Conservation (phyloP, 2,888 invertebrate genomes). For the Lasioglossum oenotherae region DNA sequence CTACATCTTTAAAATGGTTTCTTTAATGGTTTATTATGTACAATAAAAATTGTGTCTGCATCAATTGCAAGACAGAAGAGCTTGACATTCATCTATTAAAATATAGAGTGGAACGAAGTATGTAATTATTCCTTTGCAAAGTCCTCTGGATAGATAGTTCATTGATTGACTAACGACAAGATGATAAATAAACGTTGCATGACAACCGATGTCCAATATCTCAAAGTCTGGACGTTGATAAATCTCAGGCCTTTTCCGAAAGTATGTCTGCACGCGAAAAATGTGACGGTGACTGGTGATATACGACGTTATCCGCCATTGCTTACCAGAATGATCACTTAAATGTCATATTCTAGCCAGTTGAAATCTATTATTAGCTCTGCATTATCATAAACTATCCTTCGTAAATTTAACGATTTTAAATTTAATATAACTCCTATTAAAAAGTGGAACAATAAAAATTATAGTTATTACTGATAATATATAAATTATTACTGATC, state of each 20-base stretch:
- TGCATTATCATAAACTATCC: background rate
- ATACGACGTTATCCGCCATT: background rate
- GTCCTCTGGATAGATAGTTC: background rate
- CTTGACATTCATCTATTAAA: background rate
- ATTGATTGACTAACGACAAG: slow-evolving; percentile 1
- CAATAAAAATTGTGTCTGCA: background rate
- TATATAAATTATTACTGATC: background rate
- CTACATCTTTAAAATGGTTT: background rate
- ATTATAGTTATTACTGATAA: background rate
- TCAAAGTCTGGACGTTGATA: slow-evolving; percentile 10
- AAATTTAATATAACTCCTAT: no score
- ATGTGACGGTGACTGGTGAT: background rate
- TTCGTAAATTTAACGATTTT: no score
- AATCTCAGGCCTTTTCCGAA: slow-evolving; percentile 8
- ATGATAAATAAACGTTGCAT: background rate
- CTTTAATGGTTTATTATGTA: background rate
- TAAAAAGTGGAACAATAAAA: background rate
- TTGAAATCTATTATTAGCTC: background rate
- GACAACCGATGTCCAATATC: slow-evolving; percentile 10
- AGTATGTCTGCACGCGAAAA: slow-evolving; percentile 2
- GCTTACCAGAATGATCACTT: background rate
- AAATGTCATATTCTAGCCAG: background rate
- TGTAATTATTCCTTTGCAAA: background rate
- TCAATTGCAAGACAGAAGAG: background rate
- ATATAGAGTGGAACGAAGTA: background rate